These are phyloP conservation scores for Nestor notabilis DNA, from an alignment of 2,113 vertebrate species.

Conservation along the genomic window DNA sequence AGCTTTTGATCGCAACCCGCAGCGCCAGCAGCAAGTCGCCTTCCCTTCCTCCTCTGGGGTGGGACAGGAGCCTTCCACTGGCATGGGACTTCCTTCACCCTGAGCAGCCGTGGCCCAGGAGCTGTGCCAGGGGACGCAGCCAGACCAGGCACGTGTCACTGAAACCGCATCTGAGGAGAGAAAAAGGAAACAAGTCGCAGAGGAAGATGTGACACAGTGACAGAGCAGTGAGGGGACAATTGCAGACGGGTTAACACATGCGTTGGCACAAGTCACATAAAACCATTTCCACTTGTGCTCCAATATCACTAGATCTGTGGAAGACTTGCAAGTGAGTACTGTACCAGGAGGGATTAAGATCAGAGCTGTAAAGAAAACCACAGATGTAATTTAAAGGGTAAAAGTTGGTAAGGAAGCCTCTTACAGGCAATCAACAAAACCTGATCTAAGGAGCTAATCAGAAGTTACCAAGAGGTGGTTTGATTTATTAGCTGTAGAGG, in stretches of 20 bases:
- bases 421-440: neutral
- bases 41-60: neutral
- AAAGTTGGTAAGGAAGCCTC: neutral
- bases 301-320: neutral
- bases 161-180: neutral
- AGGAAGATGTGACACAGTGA: neutral
- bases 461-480: neutral
- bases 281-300: rapidly evolving
- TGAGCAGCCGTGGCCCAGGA: neutral
- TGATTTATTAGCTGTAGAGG: neutral
- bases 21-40: neutral
- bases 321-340: neutral
- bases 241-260: neutral
- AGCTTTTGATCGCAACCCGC: rapidly evolving
- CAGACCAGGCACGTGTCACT: neutral
- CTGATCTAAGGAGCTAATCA: neutral
- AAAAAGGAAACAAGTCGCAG: neutral
- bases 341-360: neutral
- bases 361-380: neutral
- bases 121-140: neutral
- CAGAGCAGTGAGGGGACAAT: rapidly evolving
- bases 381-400: neutral
- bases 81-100: neutral
- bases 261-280: neutral
- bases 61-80: neutral